Evolutionary conservation across 2,797 vertebrate species (phyloP).

Genomic region (Nyctibius grandis): DNA sequence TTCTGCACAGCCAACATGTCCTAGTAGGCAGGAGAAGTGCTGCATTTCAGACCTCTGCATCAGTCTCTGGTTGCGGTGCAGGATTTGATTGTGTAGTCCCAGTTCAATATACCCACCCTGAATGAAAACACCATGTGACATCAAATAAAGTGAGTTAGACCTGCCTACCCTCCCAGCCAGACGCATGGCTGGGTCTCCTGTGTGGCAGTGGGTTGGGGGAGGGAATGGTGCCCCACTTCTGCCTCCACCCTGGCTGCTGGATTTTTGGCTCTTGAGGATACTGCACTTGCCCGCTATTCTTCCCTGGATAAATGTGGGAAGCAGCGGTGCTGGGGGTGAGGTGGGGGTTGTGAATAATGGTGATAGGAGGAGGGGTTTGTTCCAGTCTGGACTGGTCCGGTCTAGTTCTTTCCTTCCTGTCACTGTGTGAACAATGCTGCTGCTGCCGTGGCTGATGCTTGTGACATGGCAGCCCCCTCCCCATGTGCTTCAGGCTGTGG

Average conservation of each 20-base stretch:
- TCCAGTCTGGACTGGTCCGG: conserved; percentile 76
- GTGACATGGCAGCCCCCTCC: conserved; percentile 32
- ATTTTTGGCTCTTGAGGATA: not conserved
- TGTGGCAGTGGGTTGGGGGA: not conserved
- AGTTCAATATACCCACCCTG: not conserved
- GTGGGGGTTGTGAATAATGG: conserved; percentile 48
- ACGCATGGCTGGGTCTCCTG: fast-evolving
- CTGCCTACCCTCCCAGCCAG: not conserved
- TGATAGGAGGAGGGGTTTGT: conserved; percentile 70
- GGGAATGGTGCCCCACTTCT: not conserved
- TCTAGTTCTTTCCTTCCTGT: conserved; percentile 74
- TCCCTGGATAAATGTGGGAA: conserved; percentile 13
- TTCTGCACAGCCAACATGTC: not conserved
- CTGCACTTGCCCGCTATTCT: conserved; percentile 7
- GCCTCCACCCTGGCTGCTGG: not conserved
- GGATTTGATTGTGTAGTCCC: not conserved
- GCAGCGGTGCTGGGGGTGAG: conserved; percentile 1
- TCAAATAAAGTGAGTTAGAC: fast-evolving
- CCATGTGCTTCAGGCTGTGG: not conserved
- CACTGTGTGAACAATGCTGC: conserved; percentile 70
- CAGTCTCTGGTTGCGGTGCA: not conserved
- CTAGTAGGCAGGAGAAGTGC: not conserved
- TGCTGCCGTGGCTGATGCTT: conserved; percentile 29
- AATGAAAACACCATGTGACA: not conserved
- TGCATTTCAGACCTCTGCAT: not conserved